Base-by-base conservation (phyloP, 23 tunicate genomes). In the Pegea sp. region DNA sequence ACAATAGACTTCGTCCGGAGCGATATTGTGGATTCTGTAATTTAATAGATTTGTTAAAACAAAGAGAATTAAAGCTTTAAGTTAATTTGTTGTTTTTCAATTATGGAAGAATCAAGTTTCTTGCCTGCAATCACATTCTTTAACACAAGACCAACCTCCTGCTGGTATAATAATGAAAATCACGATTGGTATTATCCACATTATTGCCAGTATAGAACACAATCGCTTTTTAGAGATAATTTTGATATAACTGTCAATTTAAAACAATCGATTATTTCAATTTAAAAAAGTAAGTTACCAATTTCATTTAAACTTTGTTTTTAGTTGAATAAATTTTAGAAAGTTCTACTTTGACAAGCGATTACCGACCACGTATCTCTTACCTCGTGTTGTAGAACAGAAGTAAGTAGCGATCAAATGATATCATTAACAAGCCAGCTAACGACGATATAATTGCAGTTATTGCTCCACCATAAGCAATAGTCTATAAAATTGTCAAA, bases 121-220 rank as follows among this genome's bases (percentile, higher is more conserved):
- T 29, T 28, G 64, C 80, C 80, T 72, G 67, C 80, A 72, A 42
- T 72, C 80, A 28, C 80, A 72, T 3, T 54, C 43, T 3, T 57
- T 23, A 16, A 72, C 80, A 51, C 80, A 72, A 6, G 80, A 72
- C 80, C 70, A 72, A 6, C 80, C 80, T 1, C 56, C 5, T 24
- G 61, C 30, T 2, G 80, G 80, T 3, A 30, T 61, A 33, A 64
- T 34, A 1, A 72, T 27, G 31, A 52, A 42, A 1, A 64, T 32
- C 3, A 64, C 26, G 11, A 31, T 11, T 29, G 80, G 80, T 22
- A 64, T 6, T 0, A 72, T 26, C 80, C 80, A 72, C 65, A 64
- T 57, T 16, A 64, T 11, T 13, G 49, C 42, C 3, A 72, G 50
- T 16, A 48, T 29, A 3, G 28, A 30, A 22, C 20, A 18, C 1